Evolutionary conservation across 1,140 invertebrate species (phyloP).

Genomic region (Drosophila ohnishii): DNA sequence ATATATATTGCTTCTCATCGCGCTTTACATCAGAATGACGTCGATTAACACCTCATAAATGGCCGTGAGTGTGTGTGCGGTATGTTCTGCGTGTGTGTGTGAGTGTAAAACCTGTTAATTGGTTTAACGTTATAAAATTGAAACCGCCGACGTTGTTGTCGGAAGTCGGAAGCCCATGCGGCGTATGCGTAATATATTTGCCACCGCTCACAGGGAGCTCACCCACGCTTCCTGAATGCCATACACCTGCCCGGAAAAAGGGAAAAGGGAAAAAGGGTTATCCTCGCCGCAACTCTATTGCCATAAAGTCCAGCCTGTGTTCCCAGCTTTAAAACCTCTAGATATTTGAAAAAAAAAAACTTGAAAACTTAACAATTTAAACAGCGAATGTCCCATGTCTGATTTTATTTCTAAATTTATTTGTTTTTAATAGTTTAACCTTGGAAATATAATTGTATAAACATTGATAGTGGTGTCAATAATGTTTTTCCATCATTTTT

Average conservation of each 20-base stretch:
- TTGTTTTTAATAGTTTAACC: no score
- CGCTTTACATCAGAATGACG: constrained; percentile 78
- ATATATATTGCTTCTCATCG: constrained; percentile 68
- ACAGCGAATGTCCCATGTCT: not conserved
- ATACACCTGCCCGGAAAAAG: not conserved
- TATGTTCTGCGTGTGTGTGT: not conserved
- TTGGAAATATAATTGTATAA: no score
- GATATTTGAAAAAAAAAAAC: not conserved
- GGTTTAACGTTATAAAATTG: constrained; percentile 78
- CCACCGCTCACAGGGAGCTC: not conserved
- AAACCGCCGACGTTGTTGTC: constrained; percentile 61
- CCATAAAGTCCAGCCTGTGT: constrained; percentile 1
- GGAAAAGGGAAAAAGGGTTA: not conserved
- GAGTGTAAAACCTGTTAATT: constrained; percentile 69
- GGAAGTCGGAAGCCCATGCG: constrained; percentile 54
- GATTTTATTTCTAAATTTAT: no score
- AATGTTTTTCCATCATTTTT: no score
- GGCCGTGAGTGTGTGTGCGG: constrained; percentile 1
- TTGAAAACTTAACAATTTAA: not conserved
- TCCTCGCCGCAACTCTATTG: not conserved
- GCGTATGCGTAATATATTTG: constrained; percentile 67
- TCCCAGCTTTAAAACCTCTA: constrained; percentile 11
- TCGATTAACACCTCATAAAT: constrained; percentile 74
- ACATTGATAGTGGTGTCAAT: no score
- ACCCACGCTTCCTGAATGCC: not conserved